Evolutionary conservation across 2,113 vertebrate genomes (phyloP).

Genomic region (Lasiurus borealis): DNA sequence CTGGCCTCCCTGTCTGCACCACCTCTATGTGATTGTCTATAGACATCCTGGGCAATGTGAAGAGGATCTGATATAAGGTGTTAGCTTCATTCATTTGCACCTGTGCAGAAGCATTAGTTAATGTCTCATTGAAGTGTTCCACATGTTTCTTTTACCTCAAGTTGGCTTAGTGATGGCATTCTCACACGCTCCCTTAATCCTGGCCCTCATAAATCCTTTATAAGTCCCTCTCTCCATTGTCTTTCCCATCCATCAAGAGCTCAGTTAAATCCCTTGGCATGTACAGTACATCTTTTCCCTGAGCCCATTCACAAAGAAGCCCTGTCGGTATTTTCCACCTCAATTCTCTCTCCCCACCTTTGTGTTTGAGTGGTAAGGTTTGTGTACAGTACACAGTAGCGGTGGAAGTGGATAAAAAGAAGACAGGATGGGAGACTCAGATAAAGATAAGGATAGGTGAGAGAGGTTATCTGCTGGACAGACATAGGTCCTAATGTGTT

Average conservation of each 20-base stretch:
- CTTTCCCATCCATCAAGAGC: slow-evolving; percentile 81
- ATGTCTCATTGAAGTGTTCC: slow-evolving; percentile 84
- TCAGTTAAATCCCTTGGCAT: slow-evolving; percentile 64
- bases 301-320: slow-evolving; percentile 55
- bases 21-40: slow-evolving; percentile 80
- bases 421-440: neutral
- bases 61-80: slow-evolving; percentile 77
- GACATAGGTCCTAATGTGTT: neutral
- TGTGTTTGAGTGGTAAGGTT: neutral
- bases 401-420: neutral
- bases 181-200: slow-evolving; percentile 87
- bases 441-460: neutral
- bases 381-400: neutral
- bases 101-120: slow-evolving; percentile 84
- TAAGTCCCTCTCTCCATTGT: slow-evolving; percentile 83
- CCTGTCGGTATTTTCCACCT: slow-evolving; percentile 1
- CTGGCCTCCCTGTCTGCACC: slow-evolving; percentile 2
- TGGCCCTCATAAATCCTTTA: slow-evolving; percentile 85
- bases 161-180: slow-evolving; percentile 81
- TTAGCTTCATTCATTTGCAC: slow-evolving; percentile 84
- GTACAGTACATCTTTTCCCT: slow-evolving; percentile 49
- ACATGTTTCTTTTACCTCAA: slow-evolving; percentile 86
- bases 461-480: neutral
- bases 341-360: neutral
- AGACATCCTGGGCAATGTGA: slow-evolving; percentile 72